Evolutionary conservation across 2,113 vertebrate genomes (phyloP).

Genomic region (Alaudala cheleensis): DNA sequence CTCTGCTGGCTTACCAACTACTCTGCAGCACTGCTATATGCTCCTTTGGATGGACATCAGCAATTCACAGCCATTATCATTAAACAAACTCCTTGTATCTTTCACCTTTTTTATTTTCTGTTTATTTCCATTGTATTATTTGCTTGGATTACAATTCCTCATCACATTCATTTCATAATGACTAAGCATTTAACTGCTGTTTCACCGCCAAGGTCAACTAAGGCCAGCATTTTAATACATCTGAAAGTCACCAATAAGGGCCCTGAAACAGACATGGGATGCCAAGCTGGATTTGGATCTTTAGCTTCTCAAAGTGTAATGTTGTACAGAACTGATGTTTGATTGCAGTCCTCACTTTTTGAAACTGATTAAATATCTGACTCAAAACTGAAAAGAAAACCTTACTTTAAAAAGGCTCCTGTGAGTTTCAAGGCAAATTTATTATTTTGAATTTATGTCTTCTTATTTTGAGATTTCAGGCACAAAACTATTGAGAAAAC

Average conservation of each 20-base stretch:
- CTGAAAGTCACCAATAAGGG: background rate
- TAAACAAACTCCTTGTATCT: background rate
- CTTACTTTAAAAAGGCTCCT: background rate
- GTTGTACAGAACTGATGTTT: background rate
- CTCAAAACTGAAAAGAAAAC: background rate
- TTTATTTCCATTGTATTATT: background rate
- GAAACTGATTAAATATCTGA: background rate
- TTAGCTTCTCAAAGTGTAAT: background rate
- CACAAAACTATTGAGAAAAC: background rate
- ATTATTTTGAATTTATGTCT: background rate
- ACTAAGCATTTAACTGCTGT: background rate
- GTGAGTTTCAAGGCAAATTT: background rate
- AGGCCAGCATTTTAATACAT: background rate
- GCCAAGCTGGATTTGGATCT: background rate
- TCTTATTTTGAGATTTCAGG: background rate
- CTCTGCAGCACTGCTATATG: background rate
- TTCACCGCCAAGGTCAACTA: background rate
- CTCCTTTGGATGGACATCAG: background rate
- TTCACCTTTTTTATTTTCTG: constrained; percentile 9
- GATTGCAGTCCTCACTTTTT: background rate
- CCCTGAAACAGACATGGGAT: background rate
- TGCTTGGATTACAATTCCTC: background rate
- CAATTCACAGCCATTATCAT: background rate
- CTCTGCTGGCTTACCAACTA: background rate
- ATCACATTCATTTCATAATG: background rate